Base-by-base conservation (phyloP, 2,888 invertebrate genomes). In the Ganaspis brasiliensis region DNA sequence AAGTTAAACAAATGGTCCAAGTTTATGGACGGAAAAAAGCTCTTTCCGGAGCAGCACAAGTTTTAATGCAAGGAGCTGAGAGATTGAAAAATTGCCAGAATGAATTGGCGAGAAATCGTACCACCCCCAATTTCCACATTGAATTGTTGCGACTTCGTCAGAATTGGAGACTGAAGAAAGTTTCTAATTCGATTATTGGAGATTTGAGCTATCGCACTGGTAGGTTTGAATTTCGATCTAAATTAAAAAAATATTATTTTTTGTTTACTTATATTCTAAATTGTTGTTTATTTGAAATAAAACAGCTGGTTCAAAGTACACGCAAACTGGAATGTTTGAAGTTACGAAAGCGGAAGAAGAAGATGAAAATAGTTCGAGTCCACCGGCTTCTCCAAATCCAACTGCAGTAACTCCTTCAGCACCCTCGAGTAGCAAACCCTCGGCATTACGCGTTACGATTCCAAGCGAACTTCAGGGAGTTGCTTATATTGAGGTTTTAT, bases 141-240 rank as follows among this genome's bases (percentile, higher is more conserved):
- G 98, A 99, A 89, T 92, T 99, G 74, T 91, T 98, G 31, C 93
- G 97, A 77, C 92, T 99, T 61, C 92, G 99, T 52, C 98, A 98
- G 89, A 98, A 97, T 89, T 99, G 98, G 98, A 93, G 98, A 63
- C 92, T 99, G n/a, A 98, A 98, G 89, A 98, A 98, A 93, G 97
- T 98, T 0, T 97, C 98, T 0, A 98, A 97, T 89, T 96, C 97
- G 0, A 99, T 99, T 76, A 96, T 99, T 73, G 99, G 99, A 0
- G 99, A 99, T 92, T 94, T 99, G 6, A 98, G 98, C 90, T 99
- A 98, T 89, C 94, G 98, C 79, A 98, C 98, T 85, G 94, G 94
- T 94, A 83, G 77, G 72, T 37, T 49, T 16, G 26, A 19, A n/a
- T n/a, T n/a, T n/a, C n/a, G n/a, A n/a, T n/a, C n/a, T n/a, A n/a